These are phyloP conservation scores for Congeria kusceri DNA, from an alignment of 2,888 invertebrate species.

Conservation along the genomic window DNA sequence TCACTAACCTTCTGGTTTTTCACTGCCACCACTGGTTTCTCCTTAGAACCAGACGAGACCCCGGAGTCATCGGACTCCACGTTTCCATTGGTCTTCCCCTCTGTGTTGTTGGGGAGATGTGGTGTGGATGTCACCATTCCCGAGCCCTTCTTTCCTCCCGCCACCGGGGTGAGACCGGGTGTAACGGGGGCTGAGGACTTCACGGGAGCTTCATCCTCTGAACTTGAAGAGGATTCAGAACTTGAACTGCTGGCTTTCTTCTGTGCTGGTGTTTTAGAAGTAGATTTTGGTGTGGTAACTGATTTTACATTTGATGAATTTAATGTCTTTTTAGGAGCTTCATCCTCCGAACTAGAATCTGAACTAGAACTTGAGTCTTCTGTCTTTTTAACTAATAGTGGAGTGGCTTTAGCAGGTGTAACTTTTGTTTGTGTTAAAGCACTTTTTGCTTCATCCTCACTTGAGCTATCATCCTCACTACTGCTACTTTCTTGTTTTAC, in stretches of 20 bases:
- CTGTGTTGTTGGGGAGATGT: conserved; percentile 38
- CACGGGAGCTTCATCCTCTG: neutral
- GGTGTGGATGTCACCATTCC: conserved; percentile 56
- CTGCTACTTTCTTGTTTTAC: conserved; percentile 45
- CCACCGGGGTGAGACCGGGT: conserved; percentile 47
- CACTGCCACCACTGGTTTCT: neutral
- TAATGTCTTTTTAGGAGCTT: conserved; percentile 28
- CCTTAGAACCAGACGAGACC: conserved; percentile 16
- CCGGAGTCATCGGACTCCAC: conserved; percentile 59
- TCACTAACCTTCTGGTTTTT: conserved; percentile 41
- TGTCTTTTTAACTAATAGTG: conserved; percentile 46
- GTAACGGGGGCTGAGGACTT: conserved; percentile 30
- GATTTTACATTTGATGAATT: conserved; percentile 10
- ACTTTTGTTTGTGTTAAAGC: conserved; percentile 40
- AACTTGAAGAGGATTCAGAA: conserved; percentile 53
- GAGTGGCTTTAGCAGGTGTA: conserved; percentile 39
- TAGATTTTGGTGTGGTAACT: conserved; percentile 8
- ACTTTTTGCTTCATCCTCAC: conserved; percentile 44
- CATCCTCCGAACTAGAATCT: conserved; percentile 45
- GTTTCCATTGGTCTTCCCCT: conserved; percentile 16
- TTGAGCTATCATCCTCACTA: conserved; percentile 44
- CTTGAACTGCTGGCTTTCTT: conserved; percentile 48
- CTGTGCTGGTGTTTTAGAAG: conserved; percentile 7
- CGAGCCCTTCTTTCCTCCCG: conserved; percentile 13
- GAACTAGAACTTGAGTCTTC: conserved; percentile 34